Conservation (phyloP, 2,113 vertebrate species). For the Rhombomys opimus region DNA sequence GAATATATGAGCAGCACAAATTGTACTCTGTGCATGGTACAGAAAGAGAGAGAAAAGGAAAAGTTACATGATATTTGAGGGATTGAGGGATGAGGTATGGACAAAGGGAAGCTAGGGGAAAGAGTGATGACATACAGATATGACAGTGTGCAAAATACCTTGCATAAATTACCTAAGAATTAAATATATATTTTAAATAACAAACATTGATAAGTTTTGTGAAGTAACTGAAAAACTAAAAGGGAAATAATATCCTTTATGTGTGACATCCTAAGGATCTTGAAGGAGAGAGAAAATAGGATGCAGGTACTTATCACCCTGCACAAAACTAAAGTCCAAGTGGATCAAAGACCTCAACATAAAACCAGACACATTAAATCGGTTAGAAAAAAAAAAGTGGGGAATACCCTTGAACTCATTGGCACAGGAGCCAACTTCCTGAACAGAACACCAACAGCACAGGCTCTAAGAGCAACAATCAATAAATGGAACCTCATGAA, state of each 20-base stretch:
- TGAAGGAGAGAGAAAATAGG: background rate
- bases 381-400: too few relatives aligned
- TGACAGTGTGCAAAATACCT: too few relatives aligned
- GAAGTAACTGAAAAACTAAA: background rate
- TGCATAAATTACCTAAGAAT: background rate
- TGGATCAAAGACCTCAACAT: too few relatives aligned
- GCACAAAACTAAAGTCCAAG: too few relatives aligned
- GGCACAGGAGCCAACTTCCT: too few relatives aligned
- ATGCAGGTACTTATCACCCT: background rate
- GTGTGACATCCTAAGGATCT: background rate
- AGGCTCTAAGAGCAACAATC: too few relatives aligned
- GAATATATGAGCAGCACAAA: background rate
- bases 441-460: too few relatives aligned
- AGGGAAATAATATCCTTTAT: background rate
- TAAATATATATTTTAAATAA: background rate
- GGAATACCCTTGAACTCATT: too few relatives aligned
- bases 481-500: too few relatives aligned
- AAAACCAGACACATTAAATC: too few relatives aligned
- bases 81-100: too few relatives aligned
- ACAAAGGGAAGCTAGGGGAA: too few relatives aligned
- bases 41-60: background rate
- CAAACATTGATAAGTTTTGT: background rate
- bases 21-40: background rate
- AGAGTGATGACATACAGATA: background rate
- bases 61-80: background rate